Percentiles rank a stretch among this genome's conserved stretches.
These are phyloP conservation scores for Coelogynopora nodosa DNA, from an alignment of 2,888 invertebrate genomes.

Conservation along the genomic window DNA sequence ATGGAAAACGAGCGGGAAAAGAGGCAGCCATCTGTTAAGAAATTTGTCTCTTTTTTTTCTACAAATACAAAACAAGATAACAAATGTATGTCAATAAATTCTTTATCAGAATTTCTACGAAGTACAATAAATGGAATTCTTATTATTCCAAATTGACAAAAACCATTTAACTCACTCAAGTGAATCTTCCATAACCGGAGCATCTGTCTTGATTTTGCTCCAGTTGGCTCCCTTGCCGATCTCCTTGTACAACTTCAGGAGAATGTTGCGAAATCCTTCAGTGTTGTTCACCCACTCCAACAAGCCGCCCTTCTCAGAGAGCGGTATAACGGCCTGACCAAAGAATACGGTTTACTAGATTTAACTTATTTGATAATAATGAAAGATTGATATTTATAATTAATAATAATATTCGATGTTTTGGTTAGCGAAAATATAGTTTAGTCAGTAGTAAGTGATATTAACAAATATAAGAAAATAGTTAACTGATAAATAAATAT, in stretches of 20 bases:
- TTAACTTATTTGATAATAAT: not conserved
- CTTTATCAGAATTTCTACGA: too few species aligned
- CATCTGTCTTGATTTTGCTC: conserved; percentile 68
- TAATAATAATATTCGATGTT: too few species aligned
- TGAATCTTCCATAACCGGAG: conserved; percentile 64
- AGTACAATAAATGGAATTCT: too few species aligned
- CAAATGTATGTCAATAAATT: too few species aligned
- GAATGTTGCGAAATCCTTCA: conserved; percentile 57
- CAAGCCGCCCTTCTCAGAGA: conserved; percentile 89
- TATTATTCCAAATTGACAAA: too few species aligned
- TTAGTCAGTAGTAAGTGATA: too few species aligned
- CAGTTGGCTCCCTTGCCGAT: conserved; percentile 68
- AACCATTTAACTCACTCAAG: conserved; percentile 70
- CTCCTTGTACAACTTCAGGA: conserved; percentile 60
- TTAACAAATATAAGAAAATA: too few species aligned
- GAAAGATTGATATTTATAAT: not conserved
- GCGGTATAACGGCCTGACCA: conserved; percentile 78
- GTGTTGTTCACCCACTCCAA: conserved; percentile 93
- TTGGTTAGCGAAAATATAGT: too few species aligned
- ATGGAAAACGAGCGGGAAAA: conserved; percentile 68
- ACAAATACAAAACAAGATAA: conserved; percentile 59
- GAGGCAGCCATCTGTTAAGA: conserved; percentile 37
- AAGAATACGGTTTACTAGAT: not conserved
- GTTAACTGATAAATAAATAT: too few species aligned
- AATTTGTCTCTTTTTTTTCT: conserved; percentile 37